Evolutionary conservation across 2,797 vertebrate species (phyloP).

Genomic region (Lacerta viridis): DNA sequence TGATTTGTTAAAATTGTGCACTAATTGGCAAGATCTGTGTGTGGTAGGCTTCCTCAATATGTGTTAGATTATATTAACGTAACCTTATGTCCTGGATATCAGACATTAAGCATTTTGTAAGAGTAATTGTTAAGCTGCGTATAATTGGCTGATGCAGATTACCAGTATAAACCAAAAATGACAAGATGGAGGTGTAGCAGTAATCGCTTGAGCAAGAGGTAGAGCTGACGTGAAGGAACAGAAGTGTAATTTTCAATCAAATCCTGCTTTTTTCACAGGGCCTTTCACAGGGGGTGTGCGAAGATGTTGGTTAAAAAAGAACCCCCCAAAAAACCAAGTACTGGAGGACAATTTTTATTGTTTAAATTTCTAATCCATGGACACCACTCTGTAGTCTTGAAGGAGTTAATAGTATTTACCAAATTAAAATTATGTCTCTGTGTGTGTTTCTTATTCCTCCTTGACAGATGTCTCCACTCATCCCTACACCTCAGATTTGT

Average conservation of each 20-base stretch:
- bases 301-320: background rate
- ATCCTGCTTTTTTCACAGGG: background rate
- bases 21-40: constrained; percentile 82
- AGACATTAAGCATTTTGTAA: constrained; percentile 71
- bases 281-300: background rate
- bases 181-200: constrained; percentile 53
- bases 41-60: constrained; percentile 76
- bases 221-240: constrained; percentile 55
- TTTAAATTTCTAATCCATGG: background rate
- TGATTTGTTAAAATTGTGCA: constrained; percentile 80
- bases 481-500: background rate
- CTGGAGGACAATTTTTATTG: background rate
- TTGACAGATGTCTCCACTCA: background rate
- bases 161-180: constrained; percentile 63
- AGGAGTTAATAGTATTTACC: background rate
- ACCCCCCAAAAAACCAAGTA: background rate
- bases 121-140: constrained; percentile 62
- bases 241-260: background rate
- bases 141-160: constrained; percentile 79
- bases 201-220: constrained; percentile 45
- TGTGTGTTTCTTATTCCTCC: too few relatives aligned
- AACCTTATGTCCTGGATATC: constrained; percentile 74
- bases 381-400: background rate
- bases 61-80: constrained; percentile 78
- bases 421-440: too few relatives aligned